Percentiles rank a stretch among this genome's conserved stretches.
These are phyloP conservation scores for Probaryconus sp. DNA, from an alignment of 1,140 invertebrate genomes.

Conservation along the genomic window DNA sequence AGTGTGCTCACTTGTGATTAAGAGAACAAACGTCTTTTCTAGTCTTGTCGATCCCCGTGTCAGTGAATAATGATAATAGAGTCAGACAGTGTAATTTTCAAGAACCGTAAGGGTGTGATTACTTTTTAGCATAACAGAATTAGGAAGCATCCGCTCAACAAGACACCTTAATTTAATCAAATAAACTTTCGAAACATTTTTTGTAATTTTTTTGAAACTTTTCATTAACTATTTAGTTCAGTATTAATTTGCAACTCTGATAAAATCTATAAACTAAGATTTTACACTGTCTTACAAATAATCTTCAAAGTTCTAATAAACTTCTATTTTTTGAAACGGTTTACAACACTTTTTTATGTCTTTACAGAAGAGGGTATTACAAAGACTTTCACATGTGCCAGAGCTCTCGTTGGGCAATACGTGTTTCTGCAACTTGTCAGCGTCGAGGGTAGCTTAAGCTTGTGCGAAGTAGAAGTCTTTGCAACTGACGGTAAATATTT, in stretches of 20 bases:
- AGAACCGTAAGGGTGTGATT: background rate
- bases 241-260: no score
- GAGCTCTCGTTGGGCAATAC: conserved; percentile 89
- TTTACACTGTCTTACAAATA: no score
- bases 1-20: conserved; percentile 37
- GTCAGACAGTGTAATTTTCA: background rate
- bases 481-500: conserved; percentile 87
- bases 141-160: no score
- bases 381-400: conserved; percentile 92
- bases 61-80: conserved; percentile 7
- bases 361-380: conserved; percentile 91
- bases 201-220: no score
- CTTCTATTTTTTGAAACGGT: no score
- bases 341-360: no score
- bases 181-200: no score
- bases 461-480: conserved; percentile 95
- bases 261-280: no score
- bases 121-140: no score
- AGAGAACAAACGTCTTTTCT: conserved; percentile 35
- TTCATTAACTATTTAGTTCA: no score
- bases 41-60: conserved; percentile 19
- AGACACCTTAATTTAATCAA: no score
- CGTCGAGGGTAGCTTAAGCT: conserved; percentile 91
- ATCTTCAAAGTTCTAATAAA: no score
- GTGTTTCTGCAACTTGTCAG: conserved; percentile 94